Conservation (phyloP, 2,113 vertebrate genomes). For the Pelecanoides urinatrix region DNA sequence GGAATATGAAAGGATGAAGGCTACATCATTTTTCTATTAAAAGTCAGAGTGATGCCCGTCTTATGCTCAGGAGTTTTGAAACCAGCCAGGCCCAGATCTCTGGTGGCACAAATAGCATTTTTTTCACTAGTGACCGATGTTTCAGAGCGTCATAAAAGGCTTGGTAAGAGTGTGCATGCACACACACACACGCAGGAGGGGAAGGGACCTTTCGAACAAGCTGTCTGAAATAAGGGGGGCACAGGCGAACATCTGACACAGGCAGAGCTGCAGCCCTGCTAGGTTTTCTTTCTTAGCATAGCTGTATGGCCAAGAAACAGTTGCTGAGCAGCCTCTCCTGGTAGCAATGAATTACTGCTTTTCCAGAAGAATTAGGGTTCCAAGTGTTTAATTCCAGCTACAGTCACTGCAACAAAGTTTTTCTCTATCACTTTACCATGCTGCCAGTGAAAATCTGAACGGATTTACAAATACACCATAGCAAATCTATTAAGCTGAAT, state of each 20-base stretch:
- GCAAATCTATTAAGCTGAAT: background rate
- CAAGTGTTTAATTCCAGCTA: background rate
- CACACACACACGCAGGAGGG: background rate
- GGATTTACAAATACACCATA: background rate
- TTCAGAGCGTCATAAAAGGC: background rate
- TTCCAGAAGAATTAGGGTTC: background rate
- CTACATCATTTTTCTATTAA: background rate
- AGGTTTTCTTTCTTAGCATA: background rate
- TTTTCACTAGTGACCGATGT: background rate
- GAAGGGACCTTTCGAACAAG: background rate
- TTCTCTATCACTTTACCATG: background rate
- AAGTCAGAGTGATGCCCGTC: background rate
- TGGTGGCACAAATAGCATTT: background rate
- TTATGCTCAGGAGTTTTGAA: background rate
- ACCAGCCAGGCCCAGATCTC: background rate
- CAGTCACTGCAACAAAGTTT: background rate
- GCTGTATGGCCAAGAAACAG: background rate
- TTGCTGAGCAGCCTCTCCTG: slow-evolving; percentile 45
- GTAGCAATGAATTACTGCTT: slow-evolving; percentile 6
- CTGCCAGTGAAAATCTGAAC: background rate
- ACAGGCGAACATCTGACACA: background rate
- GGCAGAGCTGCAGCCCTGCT: background rate
- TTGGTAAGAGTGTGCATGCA: too few species aligned
- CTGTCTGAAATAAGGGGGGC: background rate
- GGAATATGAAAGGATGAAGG: background rate